A percentile compares a stretch with the other conserved stretches of the same genome.
Evolutionary conservation across 2,797 vertebrate genomes (phyloP).

Genomic region (Neomorphus geoffroyi): DNA sequence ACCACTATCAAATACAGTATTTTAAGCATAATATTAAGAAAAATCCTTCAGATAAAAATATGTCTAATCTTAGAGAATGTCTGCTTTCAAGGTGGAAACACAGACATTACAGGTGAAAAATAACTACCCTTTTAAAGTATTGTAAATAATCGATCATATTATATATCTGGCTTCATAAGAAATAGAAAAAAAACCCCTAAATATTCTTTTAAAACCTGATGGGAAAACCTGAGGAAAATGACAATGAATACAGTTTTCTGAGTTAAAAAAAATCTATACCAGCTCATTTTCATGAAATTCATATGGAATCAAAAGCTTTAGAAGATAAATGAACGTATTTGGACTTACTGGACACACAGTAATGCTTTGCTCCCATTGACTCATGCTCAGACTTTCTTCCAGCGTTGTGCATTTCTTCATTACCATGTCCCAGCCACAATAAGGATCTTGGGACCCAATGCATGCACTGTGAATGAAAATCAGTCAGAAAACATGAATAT

Average conservation of each 20-base stretch:
- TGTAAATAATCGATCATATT: background rate
- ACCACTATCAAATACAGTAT: background rate
- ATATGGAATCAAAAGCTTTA: background rate
- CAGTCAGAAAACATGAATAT: background rate
- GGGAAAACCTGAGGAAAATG: background rate
- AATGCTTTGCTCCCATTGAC: slow-evolving; percentile 95
- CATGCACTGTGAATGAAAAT: slow-evolving; percentile 82
- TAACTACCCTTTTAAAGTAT: background rate
- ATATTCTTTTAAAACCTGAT: background rate
- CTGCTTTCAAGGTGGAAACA: background rate
- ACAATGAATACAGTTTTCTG: background rate
- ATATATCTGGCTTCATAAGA: background rate
- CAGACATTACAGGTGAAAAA: background rate
- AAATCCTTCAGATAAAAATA: background rate
- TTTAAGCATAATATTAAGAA: background rate
- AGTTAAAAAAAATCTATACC: background rate
- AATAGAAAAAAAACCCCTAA: background rate
- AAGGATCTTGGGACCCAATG: slow-evolving; percentile 92
- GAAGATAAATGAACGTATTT: background rate
- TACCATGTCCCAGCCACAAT: slow-evolving; percentile 94
- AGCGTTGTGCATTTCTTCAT: slow-evolving; percentile 93
- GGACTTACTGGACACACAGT: slow-evolving; percentile 90
- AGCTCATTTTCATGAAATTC: background rate
- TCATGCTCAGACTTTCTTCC: slow-evolving; percentile 95
- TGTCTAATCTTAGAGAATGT: background rate